phyloP scores from a whole-genome alignment of 2,797 vertebrate genomes.

The Capromys pilorides region DNA sequence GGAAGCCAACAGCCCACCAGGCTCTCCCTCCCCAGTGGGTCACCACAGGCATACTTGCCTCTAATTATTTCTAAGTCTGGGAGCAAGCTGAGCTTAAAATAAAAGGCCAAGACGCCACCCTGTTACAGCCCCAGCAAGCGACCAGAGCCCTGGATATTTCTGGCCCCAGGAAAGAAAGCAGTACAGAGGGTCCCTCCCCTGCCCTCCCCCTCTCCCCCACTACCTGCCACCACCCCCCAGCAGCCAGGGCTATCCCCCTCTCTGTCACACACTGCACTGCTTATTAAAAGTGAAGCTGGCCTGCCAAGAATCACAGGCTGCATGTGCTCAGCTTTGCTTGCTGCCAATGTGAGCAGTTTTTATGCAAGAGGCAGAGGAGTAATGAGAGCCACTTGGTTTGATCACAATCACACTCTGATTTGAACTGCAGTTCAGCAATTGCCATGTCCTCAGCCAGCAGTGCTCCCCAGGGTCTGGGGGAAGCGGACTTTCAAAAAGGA shows the following conservation, averaged over 20 bases:
- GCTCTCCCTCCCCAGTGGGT: not conserved
- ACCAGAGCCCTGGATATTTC: not conserved
- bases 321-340: not conserved
- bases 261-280: not conserved
- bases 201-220: too few relatives aligned
- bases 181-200: too few relatives aligned
- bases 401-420: conserved; percentile 41
- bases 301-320: not conserved
- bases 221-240: not conserved
- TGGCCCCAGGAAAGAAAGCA: not conserved
- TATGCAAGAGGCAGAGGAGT: conserved; percentile 4
- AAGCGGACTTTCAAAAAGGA: conserved; percentile 9
- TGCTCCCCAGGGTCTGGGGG: not conserved
- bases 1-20: not conserved
- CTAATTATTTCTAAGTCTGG: conserved; percentile 44
- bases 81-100: conserved; percentile 11
- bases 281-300: not conserved
- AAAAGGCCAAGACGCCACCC: not conserved
- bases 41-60: not conserved
- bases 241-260: not conserved
- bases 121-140: not conserved
- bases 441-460: conserved; percentile 11
- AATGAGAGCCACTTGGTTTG: conserved; percentile 10
- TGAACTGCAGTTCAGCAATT: conserved; percentile 44
- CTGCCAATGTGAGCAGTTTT: not conserved